Evolutionary conservation across 1,140 invertebrate genomes (phyloP).

Genomic region (Trichogramma pretiosum): DNA sequence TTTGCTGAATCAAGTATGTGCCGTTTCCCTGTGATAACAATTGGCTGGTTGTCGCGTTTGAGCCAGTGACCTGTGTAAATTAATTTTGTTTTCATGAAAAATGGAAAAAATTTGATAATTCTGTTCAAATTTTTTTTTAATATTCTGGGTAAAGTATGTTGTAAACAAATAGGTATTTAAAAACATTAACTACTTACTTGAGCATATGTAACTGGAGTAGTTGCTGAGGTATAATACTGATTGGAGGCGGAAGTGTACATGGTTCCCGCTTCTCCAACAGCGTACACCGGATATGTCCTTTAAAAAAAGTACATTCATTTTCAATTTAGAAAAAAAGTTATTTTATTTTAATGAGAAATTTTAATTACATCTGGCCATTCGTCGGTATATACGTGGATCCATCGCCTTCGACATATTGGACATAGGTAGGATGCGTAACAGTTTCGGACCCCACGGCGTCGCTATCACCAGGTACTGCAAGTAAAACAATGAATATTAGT

Average conservation of each 20-base stretch:
- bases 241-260: conserved; percentile 61
- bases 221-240: conserved; percentile 54
- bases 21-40: conserved; percentile 47
- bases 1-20: conserved; percentile 58
- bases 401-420: conserved; percentile 64
- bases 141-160: conserved; percentile 4
- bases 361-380: conserved; percentile 55
- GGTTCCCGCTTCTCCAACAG: conserved; percentile 64
- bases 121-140: conserved; percentile 6
- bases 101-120: background rate
- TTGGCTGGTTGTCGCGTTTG: conserved; percentile 49
- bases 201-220: conserved; percentile 49
- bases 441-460: conserved; percentile 48
- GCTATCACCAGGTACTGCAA: conserved; percentile 46
- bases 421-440: conserved; percentile 54
- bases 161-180: too few relatives aligned
- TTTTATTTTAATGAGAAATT: background rate
- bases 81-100: background rate
- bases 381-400: conserved; percentile 59
- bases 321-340: background rate
- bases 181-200: conserved; percentile 47
- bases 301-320: conserved; percentile 20
- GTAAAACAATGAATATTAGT: too few relatives aligned
- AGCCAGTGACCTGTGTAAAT: conserved; percentile 27
- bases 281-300: conserved; percentile 78